These are phyloP conservation scores for Fratercula arctica DNA, from an alignment of 2,797 vertebrate species.

Conservation along the genomic window DNA sequence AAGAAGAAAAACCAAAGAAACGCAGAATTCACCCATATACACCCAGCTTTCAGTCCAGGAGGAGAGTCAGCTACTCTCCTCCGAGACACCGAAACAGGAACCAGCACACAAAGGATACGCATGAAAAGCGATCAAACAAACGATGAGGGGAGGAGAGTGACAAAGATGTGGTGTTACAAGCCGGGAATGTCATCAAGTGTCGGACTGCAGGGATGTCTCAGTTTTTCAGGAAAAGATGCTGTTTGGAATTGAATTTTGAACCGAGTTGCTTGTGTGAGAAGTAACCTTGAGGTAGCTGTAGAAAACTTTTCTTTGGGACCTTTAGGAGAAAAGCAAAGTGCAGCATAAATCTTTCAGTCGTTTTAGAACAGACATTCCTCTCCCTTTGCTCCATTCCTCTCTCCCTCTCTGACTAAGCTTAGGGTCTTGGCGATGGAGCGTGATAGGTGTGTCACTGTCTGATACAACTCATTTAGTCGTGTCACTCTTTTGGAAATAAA, in stretches of 20 bases:
- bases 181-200: not conserved
- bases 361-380: slow-evolving; percentile 28
- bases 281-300: slow-evolving; percentile 1
- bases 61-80: slow-evolving; percentile 69
- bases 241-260: slow-evolving; percentile 12
- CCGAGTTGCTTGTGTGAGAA: slow-evolving; percentile 8
- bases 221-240: not conserved
- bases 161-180: not conserved
- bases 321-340: slow-evolving; percentile 7
- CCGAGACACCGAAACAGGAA: slow-evolving; percentile 62
- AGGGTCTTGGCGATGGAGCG: not conserved
- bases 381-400: not conserved
- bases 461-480: not conserved
- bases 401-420: not conserved
- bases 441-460: not conserved
- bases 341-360: not conserved
- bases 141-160: slow-evolving; percentile 47
- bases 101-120: slow-evolving; percentile 71
- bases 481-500: not conserved
- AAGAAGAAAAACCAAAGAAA: slow-evolving; percentile 75
- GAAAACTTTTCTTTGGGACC: not conserved
- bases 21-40: slow-evolving; percentile 73
- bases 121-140: slow-evolving; percentile 59
- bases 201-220: not conserved
- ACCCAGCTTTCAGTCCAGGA: slow-evolving; percentile 66